Percentiles rank a stretch among this genome's conserved stretches.
Evolutionary conservation across 2,113 vertebrate genomes (phyloP).

Genomic region (Nicator chloris): DNA sequence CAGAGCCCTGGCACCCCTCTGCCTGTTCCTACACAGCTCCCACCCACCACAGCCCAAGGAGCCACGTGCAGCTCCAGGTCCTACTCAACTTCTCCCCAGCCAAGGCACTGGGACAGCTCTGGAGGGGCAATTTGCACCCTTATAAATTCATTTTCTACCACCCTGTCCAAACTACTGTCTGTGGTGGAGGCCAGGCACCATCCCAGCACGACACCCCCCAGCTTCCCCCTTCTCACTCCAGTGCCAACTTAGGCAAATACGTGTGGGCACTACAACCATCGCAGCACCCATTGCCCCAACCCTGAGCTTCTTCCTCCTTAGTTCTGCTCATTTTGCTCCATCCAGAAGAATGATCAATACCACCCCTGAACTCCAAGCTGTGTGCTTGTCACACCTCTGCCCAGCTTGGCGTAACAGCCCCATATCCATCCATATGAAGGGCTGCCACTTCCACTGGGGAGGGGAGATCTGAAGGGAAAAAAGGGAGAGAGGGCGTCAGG

Average conservation of each 20-base stretch:
- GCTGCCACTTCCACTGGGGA: not conserved
- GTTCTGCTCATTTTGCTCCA: not conserved
- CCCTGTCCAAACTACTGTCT: not conserved
- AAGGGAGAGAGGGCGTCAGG: not conserved
- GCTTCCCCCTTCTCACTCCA: not conserved
- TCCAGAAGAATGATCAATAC: not conserved
- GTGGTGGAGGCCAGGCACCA: not conserved
- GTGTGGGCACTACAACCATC: not conserved
- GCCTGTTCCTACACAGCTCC: not conserved
- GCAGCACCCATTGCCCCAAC: too few species aligned
- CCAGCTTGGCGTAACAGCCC: not conserved
- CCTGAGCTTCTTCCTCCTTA: not conserved
- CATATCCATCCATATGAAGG: not conserved
- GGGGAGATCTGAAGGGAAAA: not conserved
- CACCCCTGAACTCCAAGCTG: not conserved
- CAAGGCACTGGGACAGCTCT: not conserved
- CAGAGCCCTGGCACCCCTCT: not conserved
- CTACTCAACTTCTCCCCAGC: not conserved
- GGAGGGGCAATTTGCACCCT: fast-evolving
- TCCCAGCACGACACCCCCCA: not conserved
- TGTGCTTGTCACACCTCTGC: not conserved
- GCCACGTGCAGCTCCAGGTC: not conserved
- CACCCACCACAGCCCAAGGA: not conserved
- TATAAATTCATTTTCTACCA: not conserved
- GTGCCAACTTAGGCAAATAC: not conserved